phyloP scores from a whole-genome alignment of 1,140 invertebrate species.

The Goniozus legneri region DNA sequence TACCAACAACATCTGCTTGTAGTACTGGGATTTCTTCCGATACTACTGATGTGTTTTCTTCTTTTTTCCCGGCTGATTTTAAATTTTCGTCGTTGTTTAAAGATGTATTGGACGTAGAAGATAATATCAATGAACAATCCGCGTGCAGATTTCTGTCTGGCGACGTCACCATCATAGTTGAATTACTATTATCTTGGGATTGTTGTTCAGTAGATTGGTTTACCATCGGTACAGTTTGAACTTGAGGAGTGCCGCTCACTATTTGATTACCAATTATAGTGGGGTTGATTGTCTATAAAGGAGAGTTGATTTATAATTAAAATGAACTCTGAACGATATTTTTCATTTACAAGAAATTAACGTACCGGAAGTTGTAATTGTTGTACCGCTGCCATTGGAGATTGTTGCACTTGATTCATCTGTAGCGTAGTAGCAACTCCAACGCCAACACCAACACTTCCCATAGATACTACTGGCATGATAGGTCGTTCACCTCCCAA shows the following conservation, averaged over 20 bases:
- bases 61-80: slow-evolving; percentile 29
- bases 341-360: slow-evolving; percentile 11
- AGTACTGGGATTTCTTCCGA: slow-evolving; percentile 10
- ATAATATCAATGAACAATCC: slow-evolving; percentile 32
- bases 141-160: slow-evolving; percentile 30
- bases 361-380: slow-evolving; percentile 52
- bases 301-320: no score
- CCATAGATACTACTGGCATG: slow-evolving; percentile 59
- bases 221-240: slow-evolving; percentile 39
- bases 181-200: slow-evolving; percentile 26
- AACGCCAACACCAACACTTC: slow-evolving; percentile 37
- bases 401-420: slow-evolving; percentile 50
- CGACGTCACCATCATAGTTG: slow-evolving; percentile 26
- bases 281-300: slow-evolving; percentile 34
- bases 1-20: slow-evolving; percentile 21
- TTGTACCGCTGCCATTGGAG: slow-evolving; percentile 49
- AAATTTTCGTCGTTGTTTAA: slow-evolving; percentile 23
- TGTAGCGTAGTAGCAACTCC: slow-evolving; percentile 35
- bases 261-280: slow-evolving; percentile 47
- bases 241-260: slow-evolving; percentile 35
- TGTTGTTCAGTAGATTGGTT: slow-evolving; percentile 23
- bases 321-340: neutral
- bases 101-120: slow-evolving; percentile 20
- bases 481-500: slow-evolving; percentile 53
- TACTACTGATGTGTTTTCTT: slow-evolving; percentile 17